Evolutionary conservation across 1,140 invertebrate genomes (phyloP).

Genomic region (Monomorium pharaonis): DNA sequence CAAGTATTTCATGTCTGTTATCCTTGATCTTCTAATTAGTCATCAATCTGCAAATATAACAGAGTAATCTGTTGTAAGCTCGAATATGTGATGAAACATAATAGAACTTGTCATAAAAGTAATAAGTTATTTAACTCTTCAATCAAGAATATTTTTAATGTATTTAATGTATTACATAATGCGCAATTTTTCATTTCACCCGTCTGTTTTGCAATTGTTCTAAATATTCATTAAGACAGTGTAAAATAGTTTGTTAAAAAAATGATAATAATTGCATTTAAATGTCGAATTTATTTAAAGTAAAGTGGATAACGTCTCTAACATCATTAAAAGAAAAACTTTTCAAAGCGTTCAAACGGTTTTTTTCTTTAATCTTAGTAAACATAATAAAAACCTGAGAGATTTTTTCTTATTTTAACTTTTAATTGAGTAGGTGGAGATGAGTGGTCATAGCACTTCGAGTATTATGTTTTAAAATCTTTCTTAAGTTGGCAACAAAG

Average conservation of each 20-base stretch:
- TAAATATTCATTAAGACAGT: neutral
- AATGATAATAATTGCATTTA: neutral
- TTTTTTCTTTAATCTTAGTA: neutral
- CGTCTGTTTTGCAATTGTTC: neutral
- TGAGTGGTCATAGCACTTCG: no score
- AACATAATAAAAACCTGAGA: neutral
- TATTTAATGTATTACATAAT: neutral
- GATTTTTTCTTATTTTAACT: neutral
- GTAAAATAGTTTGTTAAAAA: neutral
- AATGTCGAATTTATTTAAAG: neutral
- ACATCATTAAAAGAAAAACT: neutral
- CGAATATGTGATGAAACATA: neutral
- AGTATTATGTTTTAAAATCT: no score
- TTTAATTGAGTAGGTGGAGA: neutral
- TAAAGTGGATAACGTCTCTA: neutral
- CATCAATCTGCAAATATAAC: conserved; percentile 76
- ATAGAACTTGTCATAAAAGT: neutral
- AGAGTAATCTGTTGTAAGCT: neutral
- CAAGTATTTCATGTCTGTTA: conserved; percentile 81
- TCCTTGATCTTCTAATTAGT: conserved; percentile 70
- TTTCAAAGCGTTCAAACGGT: neutral
- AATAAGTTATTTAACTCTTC: neutral
- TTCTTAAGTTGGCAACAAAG: no score
- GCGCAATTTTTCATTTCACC: neutral
- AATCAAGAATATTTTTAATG: neutral